These are phyloP conservation scores for western clawed frog (Xenopus tropicalis) DNA, from an alignment of 2,113 vertebrate species.

Conservation along the genomic window DNA sequence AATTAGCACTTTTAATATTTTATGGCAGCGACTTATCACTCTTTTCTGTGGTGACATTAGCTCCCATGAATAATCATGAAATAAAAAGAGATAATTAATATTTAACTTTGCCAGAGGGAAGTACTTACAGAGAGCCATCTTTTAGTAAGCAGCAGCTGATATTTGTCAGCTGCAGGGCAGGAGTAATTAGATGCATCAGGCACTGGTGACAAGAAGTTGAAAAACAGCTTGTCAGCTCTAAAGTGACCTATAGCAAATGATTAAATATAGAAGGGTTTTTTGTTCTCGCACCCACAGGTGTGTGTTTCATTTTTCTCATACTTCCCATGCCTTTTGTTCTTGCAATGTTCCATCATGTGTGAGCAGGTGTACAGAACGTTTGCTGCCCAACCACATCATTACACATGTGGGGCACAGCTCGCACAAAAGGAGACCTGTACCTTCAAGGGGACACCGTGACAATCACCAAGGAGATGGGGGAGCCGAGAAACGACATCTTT, in stretches of 20 bases:
- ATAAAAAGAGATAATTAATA: conserved; percentile 60
- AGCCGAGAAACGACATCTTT: neutral
- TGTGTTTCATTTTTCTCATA: conserved; percentile 48
- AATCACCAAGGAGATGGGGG: conserved; percentile 2
- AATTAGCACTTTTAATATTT: conserved; percentile 42
- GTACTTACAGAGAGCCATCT: conserved; percentile 55
- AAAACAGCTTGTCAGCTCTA: conserved; percentile 58
- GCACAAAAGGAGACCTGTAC: neutral
- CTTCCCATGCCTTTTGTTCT: conserved; percentile 47
- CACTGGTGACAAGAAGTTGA: conserved; percentile 51
- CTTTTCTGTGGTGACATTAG: conserved; percentile 48
- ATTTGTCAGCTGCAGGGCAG: conserved; percentile 60
- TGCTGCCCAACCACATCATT: conserved; percentile 26
- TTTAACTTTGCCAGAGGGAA: conserved; percentile 62
- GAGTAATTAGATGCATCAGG: conserved; percentile 55
- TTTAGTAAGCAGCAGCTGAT: conserved; percentile 56
- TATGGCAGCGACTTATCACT: conserved; percentile 45
- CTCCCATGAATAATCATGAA: conserved; percentile 55
- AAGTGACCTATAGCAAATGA: conserved; percentile 54
- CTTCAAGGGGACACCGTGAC: neutral
- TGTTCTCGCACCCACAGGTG: conserved; percentile 53
- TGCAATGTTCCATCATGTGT: conserved; percentile 28
- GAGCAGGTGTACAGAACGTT: conserved; percentile 55
- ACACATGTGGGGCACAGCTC: conserved; percentile 9
- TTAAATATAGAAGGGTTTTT: conserved; percentile 50